phyloP scores from a whole-genome alignment of 2,888 invertebrate species.

The Cheilosia vulpina region DNA sequence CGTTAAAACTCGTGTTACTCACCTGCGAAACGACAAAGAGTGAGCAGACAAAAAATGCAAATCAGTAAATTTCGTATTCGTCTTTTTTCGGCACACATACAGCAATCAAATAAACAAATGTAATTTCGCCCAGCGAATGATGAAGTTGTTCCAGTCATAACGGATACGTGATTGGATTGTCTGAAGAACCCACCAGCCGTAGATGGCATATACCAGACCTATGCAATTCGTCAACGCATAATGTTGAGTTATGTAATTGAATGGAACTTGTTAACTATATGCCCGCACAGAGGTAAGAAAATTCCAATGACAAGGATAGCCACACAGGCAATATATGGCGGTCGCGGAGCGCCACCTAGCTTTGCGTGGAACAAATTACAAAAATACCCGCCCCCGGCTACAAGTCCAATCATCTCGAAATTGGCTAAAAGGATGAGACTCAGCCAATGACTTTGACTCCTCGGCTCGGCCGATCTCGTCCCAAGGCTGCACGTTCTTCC shows the following conservation, averaged over 20 bases:
- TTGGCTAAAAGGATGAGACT: constrained; percentile 25
- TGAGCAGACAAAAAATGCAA: constrained; percentile 54
- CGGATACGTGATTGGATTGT: constrained; percentile 70
- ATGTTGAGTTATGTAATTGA: constrained; percentile 56
- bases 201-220: constrained; percentile 5
- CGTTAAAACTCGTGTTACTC: constrained; percentile 68
- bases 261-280: constrained; percentile 32
- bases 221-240: constrained; percentile 41
- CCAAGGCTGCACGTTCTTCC: constrained; percentile 64
- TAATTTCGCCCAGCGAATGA: constrained; percentile 67
- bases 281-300: constrained; percentile 52
- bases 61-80: constrained; percentile 53
- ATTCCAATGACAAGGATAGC: constrained; percentile 36
- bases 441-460: constrained; percentile 63
- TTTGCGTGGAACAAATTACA: constrained; percentile 39
- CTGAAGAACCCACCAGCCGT: constrained; percentile 30
- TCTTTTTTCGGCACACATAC: constrained; percentile 47
- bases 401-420: constrained; percentile 53
- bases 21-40: constrained; percentile 65
- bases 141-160: constrained; percentile 71
- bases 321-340: background rate
- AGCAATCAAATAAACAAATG: constrained; percentile 68
- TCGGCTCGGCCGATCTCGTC: constrained; percentile 39
- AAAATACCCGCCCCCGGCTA: constrained; percentile 23
- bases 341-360: constrained; percentile 53